These are phyloP conservation scores for Arvicanthis niloticus DNA, from an alignment of 2,113 vertebrate species.

Conservation along the genomic window DNA sequence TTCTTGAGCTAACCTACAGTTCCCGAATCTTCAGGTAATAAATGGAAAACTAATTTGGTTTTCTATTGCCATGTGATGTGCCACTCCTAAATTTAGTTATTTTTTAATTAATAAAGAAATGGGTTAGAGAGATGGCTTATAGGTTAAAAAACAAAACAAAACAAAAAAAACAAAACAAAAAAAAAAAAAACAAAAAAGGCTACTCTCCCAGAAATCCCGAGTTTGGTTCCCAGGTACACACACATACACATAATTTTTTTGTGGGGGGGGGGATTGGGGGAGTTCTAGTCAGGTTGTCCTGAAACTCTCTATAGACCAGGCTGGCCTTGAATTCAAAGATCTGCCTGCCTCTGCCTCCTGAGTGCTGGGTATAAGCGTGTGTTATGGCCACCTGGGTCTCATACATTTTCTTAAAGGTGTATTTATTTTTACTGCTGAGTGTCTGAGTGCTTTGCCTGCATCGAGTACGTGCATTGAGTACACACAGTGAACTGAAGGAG, in stretches of 20 bases:
- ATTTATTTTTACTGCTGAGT: neutral
- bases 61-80: neutral
- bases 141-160: no score
- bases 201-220: neutral
- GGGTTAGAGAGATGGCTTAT: neutral
- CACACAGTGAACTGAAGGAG: neutral
- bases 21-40: conserved; percentile 5
- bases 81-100: neutral
- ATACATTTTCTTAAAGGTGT: neutral
- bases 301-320: neutral
- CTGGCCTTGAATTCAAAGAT: neutral
- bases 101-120: neutral
- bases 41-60: neutral
- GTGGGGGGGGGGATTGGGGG: neutral
- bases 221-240: neutral
- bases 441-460: neutral
- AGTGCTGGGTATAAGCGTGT: neutral
- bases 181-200: no score
- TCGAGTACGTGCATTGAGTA: no score
- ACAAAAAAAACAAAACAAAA: no score
- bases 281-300: neutral
- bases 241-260: neutral
- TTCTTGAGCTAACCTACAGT: neutral
- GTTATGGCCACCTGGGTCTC: neutral
- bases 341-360: neutral